Conservation (phyloP, 2,113 vertebrate genomes). For the Pteruthius melanotis region DNA sequence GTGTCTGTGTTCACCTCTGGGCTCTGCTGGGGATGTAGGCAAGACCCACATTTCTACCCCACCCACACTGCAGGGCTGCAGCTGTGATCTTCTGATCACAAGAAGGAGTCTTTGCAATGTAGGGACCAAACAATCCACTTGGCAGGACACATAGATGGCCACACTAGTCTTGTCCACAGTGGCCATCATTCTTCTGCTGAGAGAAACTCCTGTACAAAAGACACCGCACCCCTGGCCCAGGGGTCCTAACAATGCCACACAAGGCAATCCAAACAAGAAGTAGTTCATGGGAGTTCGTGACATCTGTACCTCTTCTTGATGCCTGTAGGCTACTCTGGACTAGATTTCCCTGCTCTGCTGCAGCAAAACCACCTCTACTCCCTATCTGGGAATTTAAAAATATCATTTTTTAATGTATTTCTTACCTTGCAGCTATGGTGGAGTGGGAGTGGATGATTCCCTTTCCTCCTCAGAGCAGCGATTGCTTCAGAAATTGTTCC, state of each 20-base stretch:
- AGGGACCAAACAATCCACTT: neutral
- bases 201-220: neutral
- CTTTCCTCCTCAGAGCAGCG: neutral
- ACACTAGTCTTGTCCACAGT: neutral
- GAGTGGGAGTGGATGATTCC: neutral
- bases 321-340: neutral
- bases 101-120: neutral
- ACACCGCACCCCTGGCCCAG: rapidly evolving
- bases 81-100: neutral
- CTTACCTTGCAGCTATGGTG: neutral
- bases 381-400: neutral
- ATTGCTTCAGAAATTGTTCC: neutral
- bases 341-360: neutral
- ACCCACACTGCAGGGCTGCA: neutral
- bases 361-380: neutral
- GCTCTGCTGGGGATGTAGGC: neutral
- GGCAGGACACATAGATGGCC: neutral
- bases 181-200: neutral
- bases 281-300: neutral
- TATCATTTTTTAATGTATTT: neutral
- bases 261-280: neutral
- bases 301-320: neutral
- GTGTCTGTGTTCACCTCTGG: neutral
- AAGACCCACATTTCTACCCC: neutral
- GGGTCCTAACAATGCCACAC: neutral